A percentile compares a stretch with the other conserved stretches of the same genome.
phyloP scores from a whole-genome alignment of 2,888 invertebrate species.

The Seladonia tumulorum region DNA sequence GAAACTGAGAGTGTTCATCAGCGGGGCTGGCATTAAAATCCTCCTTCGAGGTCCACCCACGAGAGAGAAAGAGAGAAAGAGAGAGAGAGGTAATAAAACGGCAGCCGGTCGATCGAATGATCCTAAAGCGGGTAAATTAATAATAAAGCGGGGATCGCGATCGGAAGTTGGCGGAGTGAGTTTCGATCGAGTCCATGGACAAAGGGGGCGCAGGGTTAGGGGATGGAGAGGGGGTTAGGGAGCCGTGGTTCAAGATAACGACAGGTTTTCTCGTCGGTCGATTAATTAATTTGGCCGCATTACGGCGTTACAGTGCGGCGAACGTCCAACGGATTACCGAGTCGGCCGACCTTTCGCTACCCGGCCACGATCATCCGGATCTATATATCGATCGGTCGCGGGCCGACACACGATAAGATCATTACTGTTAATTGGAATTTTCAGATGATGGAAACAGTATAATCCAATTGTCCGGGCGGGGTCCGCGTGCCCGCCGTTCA shows the following conservation, averaged over 20 bases:
- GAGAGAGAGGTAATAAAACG: not conserved
- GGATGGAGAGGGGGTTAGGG: not conserved
- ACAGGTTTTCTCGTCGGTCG: constrained; percentile 24
- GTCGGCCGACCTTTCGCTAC: constrained; percentile 37
- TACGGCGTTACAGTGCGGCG: constrained; percentile 49
- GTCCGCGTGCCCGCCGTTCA: constrained; percentile 19
- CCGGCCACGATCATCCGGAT: not conserved
- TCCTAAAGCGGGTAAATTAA: constrained; percentile 41
- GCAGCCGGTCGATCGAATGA: not conserved
- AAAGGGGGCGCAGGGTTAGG: not conserved
- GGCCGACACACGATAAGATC: constrained; percentile 58
- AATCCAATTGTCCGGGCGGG: constrained; percentile 62
- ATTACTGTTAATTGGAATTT: constrained; percentile 69
- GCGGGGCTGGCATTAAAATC: constrained; percentile 28
- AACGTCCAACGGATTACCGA: constrained; percentile 45
- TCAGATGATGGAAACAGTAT: constrained; percentile 66
- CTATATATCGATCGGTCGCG: constrained; percentile 43
- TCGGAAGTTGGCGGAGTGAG: constrained; percentile 27
- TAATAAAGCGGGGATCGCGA: constrained; percentile 14
- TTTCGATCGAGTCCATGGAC: constrained; percentile 26
- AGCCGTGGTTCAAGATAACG: constrained; percentile 12
- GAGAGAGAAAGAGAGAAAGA: not conserved
- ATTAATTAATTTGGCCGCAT: constrained; percentile 68
- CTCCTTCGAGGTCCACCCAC: constrained; percentile 5
- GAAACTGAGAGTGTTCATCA: constrained; percentile 33